Base-by-base conservation (phyloP, 2,888 invertebrate species). In the Calephelis perditalis region DNA sequence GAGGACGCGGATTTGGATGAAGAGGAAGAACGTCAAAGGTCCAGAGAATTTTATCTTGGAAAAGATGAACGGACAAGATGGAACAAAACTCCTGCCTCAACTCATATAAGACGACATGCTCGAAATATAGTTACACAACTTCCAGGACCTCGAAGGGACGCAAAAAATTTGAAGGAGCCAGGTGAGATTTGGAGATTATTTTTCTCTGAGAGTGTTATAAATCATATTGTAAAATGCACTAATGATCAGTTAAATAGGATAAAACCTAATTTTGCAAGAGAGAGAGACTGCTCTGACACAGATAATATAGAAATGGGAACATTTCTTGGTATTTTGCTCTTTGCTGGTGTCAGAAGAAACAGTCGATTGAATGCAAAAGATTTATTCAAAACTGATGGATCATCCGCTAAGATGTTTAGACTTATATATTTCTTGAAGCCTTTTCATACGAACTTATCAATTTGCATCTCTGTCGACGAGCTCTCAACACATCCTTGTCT, bases 271-370 rank as follows among this genome's bases (percentile, higher is more conserved):
- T 63, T 49, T 35, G 35, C 59, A 56, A 59, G 62, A 61, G 62
- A 63, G n/a, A 63, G 65, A 56, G 62, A 63, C 63, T 65, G 61
- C 43, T 6, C 56, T 10, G 49, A 54, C 37, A 65, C 62, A 11
- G 61, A 65, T 35, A 44, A 55, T 10, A 59, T 60, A 10, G 65
- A 63, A 62, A 60, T 65, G 46, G 37, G 62, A 49, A 59, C 63
- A 26, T 63, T 68, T 54, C 52, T 67, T 36, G 70, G 67, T 2
- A 56, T 70, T 35, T 64, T 68, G 62, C 59, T 65, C 0, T 66
- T 67, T 63, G 62, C 64, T 57, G 67, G 67, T 54, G 61, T 65
- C 9, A 65, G 57, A 58, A 64, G 57, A 45, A 64, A 60, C 4
- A 46, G 49, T 60, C 46, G 64, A 47, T 45, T 65, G 26, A 60